phyloP scores from a whole-genome alignment of 1,140 invertebrate species.

The Aethina tumida region DNA sequence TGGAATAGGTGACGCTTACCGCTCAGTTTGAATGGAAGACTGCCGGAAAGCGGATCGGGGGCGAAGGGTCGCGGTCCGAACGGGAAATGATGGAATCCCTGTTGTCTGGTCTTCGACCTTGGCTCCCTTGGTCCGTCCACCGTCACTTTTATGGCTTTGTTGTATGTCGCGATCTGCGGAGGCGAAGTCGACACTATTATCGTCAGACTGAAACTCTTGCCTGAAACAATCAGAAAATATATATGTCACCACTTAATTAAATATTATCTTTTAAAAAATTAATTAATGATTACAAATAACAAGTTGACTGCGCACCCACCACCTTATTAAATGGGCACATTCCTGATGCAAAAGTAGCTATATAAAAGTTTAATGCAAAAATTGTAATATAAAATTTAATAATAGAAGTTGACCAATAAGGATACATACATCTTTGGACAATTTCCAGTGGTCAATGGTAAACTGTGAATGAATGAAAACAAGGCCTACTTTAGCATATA shows the following conservation, averaged over 20 bases:
- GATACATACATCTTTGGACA: no score
- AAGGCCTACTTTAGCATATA: no score
- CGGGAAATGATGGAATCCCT: slow-evolving; percentile 77
- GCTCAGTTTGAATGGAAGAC: slow-evolving; percentile 72
- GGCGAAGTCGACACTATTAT: slow-evolving; percentile 89
- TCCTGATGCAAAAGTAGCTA: no score
- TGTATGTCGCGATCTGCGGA: slow-evolving; percentile 86
- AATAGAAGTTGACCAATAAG: no score
- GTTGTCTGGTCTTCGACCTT: slow-evolving; percentile 80
- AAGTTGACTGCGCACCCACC: no score
- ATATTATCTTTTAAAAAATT: no score
- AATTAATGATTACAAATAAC: no score
- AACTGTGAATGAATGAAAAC: no score
- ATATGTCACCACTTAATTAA: slow-evolving; percentile 1
- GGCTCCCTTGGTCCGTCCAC: slow-evolving; percentile 96
- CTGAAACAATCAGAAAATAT: slow-evolving; percentile 46
- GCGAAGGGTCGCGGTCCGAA: slow-evolving; percentile 71
- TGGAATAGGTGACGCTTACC: slow-evolving; percentile 46
- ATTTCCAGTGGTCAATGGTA: no score
- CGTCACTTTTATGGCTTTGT: slow-evolving; percentile 96
- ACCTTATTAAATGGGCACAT: no score
- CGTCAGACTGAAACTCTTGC: slow-evolving; percentile 93
- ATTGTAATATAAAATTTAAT: no score
- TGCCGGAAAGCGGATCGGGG: slow-evolving; percentile 67
- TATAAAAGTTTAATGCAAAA: no score